Evolutionary conservation across 2,797 vertebrate species (phyloP).

Genomic region (Bufotes viridis): DNA sequence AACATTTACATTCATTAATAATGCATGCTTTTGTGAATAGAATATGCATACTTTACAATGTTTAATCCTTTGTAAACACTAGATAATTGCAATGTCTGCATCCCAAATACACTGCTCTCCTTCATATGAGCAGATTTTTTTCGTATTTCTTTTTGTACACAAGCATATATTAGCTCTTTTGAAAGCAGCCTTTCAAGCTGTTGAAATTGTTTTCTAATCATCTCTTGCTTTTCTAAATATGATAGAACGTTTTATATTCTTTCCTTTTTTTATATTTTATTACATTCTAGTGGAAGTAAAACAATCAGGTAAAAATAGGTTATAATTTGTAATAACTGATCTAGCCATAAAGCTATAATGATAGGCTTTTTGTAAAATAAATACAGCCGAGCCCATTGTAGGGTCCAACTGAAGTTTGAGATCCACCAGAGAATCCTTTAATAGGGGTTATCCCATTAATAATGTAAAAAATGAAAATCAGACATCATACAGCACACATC

Average conservation of each 20-base stretch:
- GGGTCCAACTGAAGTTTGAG: too few relatives aligned
- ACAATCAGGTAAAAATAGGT: neutral
- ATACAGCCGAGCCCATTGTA: neutral
- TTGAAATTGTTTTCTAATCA: constrained; percentile 18
- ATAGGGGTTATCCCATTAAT: too few relatives aligned
- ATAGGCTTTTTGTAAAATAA: neutral
- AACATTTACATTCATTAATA: constrained; percentile 45
- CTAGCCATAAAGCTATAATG: neutral
- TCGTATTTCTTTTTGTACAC: constrained; percentile 17
- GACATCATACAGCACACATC: too few relatives aligned
- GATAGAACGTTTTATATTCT: neutral
- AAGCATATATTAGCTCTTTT: constrained; percentile 13
- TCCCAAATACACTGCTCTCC: constrained; percentile 22
- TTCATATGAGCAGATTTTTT: constrained; percentile 31
- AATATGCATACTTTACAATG: constrained; percentile 42
- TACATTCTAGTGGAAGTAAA: neutral
- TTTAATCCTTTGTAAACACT: constrained; percentile 54
- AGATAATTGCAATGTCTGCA: constrained; percentile 53
- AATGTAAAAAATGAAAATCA: too few relatives aligned
- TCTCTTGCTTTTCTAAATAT: neutral
- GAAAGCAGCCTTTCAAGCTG: neutral
- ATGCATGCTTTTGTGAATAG: constrained; percentile 36
- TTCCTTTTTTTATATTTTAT: neutral
- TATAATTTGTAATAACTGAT: neutral
- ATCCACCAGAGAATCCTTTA: neutral